Base-by-base conservation (phyloP, 2,113 vertebrate genomes). In the Halcyon senegalensis region DNA sequence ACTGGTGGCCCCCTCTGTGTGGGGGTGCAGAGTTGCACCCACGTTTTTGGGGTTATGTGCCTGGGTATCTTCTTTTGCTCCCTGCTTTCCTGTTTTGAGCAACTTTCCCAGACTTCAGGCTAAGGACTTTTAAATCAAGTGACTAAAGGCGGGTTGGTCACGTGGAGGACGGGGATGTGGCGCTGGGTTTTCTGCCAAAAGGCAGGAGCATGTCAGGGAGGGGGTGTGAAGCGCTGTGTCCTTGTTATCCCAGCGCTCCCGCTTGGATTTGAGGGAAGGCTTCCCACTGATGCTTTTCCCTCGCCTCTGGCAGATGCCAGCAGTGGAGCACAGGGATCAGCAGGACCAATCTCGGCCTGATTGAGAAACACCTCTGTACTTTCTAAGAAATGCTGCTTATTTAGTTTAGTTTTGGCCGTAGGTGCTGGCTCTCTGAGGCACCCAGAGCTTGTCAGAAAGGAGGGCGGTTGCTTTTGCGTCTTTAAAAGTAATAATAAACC, bases 1-100 rank as follows among this genome's bases (percentile, higher is more conserved):
- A 4, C 11, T 1, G 0, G 23, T n/a, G 35, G 18, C 48, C 3
- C 1, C 33, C 62, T 62, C 25, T 0, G 0, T 16, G 55, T 14
- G 1, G 2, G 53, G 51, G 16, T 59, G 68, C 63, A 53, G 13
- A 35, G 6, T 82, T 3, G 3, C 39, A 39, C 23, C 17, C 30
- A 5, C 4, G 0, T 39, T 75, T 84, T 6, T 55, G 18, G 53
- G 20, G 21, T 31, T 67, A 24, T 6, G 1, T 39, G 19, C 28
- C 20, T 27, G 31, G 23, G 3, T 64, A 30, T 3, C 11, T 17
- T 28, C 15, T 44, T 63, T 60, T 37, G 2, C 10, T 16, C 11
- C 9, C 15, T 9, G 24, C 2, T 3, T 11, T 28, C 18, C 31
- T 3, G 2, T 30, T 44, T 56, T 51, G 14, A 41, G 5, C n/a